Conservation (phyloP, 2,113 vertebrate genomes). For the Malurus melanocephalus region DNA sequence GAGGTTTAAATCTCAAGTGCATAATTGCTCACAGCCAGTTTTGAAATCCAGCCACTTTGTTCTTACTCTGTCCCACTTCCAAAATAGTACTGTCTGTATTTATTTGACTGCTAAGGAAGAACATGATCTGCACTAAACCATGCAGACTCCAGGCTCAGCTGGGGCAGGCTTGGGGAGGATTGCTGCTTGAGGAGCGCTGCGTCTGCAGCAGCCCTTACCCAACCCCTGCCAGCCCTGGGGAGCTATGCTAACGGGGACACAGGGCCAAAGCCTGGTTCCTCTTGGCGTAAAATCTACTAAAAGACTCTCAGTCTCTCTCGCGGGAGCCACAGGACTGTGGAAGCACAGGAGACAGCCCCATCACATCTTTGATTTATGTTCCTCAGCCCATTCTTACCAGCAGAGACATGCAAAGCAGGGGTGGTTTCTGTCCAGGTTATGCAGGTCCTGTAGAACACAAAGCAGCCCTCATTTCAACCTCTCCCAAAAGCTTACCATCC, state of each 20-base stretch:
- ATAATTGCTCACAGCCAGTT: not conserved
- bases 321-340: not conserved
- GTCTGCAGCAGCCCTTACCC: not conserved
- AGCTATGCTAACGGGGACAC: not conserved
- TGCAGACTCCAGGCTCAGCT: not conserved
- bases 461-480: not conserved
- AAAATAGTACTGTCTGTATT: not conserved
- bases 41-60: not conserved
- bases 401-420: not conserved
- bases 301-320: not conserved
- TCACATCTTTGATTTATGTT: not conserved
- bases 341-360: not conserved
- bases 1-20: not conserved
- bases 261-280: not conserved
- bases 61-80: not conserved
- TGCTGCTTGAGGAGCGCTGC: accelerated
- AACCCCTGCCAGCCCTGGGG: not conserved
- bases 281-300: not conserved
- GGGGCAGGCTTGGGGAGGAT: not conserved
- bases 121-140: not conserved
- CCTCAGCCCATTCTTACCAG: not conserved
- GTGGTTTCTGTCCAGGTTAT: not conserved
- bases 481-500: not conserved
- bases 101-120: not conserved
- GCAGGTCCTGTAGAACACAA: not conserved